phyloP scores from a whole-genome alignment of 2,888 invertebrate genomes.

The Aphidoletes aphidimyza region DNA sequence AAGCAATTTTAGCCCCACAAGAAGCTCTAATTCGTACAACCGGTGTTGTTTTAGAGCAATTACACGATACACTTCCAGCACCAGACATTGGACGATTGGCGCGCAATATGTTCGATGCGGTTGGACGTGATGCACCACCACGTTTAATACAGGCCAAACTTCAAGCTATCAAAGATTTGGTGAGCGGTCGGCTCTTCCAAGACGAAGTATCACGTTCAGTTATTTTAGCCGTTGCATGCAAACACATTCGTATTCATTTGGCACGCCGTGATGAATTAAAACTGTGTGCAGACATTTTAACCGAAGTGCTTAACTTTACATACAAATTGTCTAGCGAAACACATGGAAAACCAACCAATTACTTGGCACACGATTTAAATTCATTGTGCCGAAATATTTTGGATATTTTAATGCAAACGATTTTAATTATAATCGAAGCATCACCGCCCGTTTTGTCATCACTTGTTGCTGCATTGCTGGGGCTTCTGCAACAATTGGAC shows the following conservation, averaged over 20 bases:
- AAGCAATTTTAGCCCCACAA: conserved; percentile 81
- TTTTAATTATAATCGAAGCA: conserved; percentile 82
- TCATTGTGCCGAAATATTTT: conserved; percentile 82
- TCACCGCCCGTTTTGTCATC: conserved; percentile 76
- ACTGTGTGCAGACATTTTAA: conserved; percentile 86
- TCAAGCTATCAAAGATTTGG: conserved; percentile 82
- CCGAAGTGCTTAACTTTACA: conserved; percentile 78
- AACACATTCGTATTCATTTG: conserved; percentile 85
- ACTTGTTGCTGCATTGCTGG: conserved; percentile 87
- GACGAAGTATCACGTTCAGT: conserved; percentile 86
- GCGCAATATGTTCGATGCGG: conserved; percentile 80
- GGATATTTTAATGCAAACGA: conserved; percentile 87
- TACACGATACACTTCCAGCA: conserved; percentile 78
- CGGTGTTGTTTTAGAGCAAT: conserved; percentile 84
- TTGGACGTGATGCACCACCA: conserved; percentile 67
- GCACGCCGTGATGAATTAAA: conserved; percentile 83
- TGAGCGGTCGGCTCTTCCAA: conserved; percentile 78
- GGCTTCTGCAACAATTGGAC: conserved; percentile 85
- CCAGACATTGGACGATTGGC: conserved; percentile 84
- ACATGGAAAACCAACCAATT: conserved; percentile 67
- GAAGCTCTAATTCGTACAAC: conserved; percentile 85
- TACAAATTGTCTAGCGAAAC: conserved; percentile 69
- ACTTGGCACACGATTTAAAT: conserved; percentile 80
- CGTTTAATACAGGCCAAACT: conserved; percentile 83
- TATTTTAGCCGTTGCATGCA: conserved; percentile 83